Percentiles rank a stretch among this genome's conserved stretches.
Evolutionary conservation across 37 sponge, comb jelly and placozoan species (phyloP).

Genomic region (Ephydatia muelleri): DNA sequence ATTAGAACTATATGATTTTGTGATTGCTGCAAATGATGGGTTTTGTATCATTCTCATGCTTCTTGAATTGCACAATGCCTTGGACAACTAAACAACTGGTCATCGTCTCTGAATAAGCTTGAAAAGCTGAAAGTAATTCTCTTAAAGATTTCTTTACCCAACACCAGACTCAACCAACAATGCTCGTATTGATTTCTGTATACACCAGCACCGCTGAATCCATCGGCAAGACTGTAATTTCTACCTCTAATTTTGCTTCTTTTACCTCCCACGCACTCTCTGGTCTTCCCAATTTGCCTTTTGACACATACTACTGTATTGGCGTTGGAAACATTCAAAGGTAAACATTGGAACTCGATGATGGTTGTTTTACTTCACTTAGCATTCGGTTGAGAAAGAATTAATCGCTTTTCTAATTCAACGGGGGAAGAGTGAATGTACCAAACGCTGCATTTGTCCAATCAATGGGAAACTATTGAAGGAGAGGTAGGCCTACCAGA

Average conservation of each 20-base stretch:
- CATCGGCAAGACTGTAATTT: neutral
- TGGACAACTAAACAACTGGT: neutral
- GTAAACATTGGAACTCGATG: neutral
- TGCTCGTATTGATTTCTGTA: neutral
- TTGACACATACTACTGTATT: neutral
- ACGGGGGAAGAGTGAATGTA: neutral
- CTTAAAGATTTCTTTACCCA: neutral
- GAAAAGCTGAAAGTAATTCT: neutral
- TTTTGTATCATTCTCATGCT: neutral
- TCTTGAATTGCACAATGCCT: neutral
- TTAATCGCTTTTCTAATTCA: neutral
- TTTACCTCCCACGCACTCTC: too few species aligned
- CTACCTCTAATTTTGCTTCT: neutral
- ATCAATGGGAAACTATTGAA: neutral
- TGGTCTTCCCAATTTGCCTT: neutral
- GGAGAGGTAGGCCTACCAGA: neutral
- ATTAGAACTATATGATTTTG: neutral
- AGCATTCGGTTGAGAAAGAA: neutral
- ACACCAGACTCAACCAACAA: neutral
- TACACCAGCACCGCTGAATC: too few species aligned
- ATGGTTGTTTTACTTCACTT: neutral
- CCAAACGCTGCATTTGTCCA: constrained; percentile 1
- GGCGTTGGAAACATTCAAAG: neutral
- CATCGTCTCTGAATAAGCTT: neutral
- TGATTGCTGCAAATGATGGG: neutral